Base-by-base conservation (phyloP, 1,140 invertebrate species). In the Bradysia coprophila region DNA sequence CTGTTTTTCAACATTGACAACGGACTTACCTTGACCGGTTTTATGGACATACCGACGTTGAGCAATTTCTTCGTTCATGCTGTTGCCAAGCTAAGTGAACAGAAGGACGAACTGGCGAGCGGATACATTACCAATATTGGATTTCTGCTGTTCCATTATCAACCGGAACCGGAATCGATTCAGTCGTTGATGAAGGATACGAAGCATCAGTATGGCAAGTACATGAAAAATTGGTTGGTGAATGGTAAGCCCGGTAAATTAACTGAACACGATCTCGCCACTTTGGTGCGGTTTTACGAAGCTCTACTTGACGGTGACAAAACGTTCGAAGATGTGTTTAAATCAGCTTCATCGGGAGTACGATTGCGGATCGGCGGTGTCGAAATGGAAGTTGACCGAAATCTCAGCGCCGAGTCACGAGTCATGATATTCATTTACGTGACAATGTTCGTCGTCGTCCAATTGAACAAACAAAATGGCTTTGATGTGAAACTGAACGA, bases 1-100 rank as follows among this genome's bases (percentile, higher is more conserved):
- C 43, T 59, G 0, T 57, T 59, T 34, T 37, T 41, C 13, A 54
- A 59, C 41, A 60, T 60, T 16, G 57, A 59, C 21, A 46, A 51
- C 13, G 57, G 55, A 0, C 47, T 53, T 10, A 53, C 56, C 0
- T 54, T 59, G n/a, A 54, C 59, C 31, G 54, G 51, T 0, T 59
- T 55, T 45, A 47, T 57, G 23, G 57, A 60, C 37, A 51, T 49
- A 0, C 18, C 57, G 5, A 51, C 49, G 0, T 40, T 59, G 2
- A 58, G 56, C 32, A 55, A 56, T 22, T 45, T 56, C 38, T 49
- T 58, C 50, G 50, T 52, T 13, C 13, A 39, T 39, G 21, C 21
- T 4, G 5, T 39, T 21, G 19, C n/a, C n/a, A 10, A 16, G 36
- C 6, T 18, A 10, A 4, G 3, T n/a, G n/a, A 20, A 38, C n/a